These are phyloP conservation scores for Noctua janthe DNA, from an alignment of 2,888 invertebrate species.

Conservation along the genomic window DNA sequence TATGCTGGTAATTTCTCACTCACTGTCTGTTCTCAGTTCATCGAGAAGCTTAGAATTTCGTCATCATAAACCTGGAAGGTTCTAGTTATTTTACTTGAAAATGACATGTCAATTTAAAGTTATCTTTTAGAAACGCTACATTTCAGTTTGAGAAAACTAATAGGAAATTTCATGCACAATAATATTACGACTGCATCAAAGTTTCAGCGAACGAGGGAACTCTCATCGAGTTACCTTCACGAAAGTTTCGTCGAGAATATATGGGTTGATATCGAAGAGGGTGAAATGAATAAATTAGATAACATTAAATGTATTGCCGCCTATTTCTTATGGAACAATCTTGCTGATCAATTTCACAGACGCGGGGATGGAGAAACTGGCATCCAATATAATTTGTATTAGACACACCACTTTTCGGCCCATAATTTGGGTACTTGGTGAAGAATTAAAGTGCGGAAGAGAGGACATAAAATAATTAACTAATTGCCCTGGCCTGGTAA, in stretches of 20 bases:
- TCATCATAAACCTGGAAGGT: background rate
- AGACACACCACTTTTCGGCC: background rate
- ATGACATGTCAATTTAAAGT: background rate
- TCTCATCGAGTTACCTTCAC: constrained; percentile 41
- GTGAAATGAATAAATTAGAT: constrained; percentile 73
- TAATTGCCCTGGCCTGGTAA: constrained; percentile 11
- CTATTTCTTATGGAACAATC: constrained; percentile 65
- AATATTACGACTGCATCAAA: constrained; percentile 37
- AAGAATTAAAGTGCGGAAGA: constrained; percentile 13
- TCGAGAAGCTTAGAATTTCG: background rate
- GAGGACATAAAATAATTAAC: background rate
- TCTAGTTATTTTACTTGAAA: background rate
- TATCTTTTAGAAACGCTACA: constrained; percentile 7
- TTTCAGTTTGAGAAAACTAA: constrained; percentile 1
- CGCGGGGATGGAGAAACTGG: constrained; percentile 23
- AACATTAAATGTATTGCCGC: constrained; percentile 69
- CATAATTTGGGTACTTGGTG: constrained; percentile 3
- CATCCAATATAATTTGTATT: constrained; percentile 5
- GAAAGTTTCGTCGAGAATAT: constrained; percentile 67
- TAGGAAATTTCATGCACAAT: constrained; percentile 4
- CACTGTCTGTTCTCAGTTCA: background rate
- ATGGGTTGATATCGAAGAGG: constrained; percentile 58
- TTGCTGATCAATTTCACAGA: constrained; percentile 57
- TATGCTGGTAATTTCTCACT: background rate
- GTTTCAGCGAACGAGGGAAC: constrained; percentile 24